Evolutionary conservation across 2,797 vertebrate genomes (phyloP).

Genomic region (Antennarius maculatus): DNA sequence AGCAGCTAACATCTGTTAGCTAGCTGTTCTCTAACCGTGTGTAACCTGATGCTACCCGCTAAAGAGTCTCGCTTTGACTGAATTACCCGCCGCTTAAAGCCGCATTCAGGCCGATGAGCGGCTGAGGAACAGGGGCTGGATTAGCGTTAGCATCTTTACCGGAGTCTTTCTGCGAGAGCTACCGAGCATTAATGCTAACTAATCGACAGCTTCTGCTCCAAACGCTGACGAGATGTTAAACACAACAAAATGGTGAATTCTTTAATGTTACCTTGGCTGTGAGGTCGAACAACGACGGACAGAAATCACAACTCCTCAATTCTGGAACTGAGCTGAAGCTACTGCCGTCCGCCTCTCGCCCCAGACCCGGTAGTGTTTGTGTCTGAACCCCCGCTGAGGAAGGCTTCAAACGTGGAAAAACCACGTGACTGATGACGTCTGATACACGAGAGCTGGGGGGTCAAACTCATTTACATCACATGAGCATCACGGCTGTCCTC

Average conservation of each 20-base stretch:
- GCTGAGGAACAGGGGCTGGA: background rate
- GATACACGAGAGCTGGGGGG: too few species aligned
- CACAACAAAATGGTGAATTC: rapidly evolving
- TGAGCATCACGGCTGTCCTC: too few species aligned
- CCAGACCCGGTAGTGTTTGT: too few species aligned
- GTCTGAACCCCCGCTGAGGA: too few species aligned
- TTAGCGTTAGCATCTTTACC: constrained; percentile 35
- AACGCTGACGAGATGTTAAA: rapidly evolving
- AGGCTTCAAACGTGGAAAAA: too few species aligned
- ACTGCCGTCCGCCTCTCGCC: background rate
- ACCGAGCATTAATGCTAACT: constrained; percentile 6
- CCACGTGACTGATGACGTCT: too few species aligned
- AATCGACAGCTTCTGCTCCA: too few species aligned
- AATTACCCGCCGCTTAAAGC: constrained; percentile 14
- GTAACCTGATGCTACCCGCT: too few species aligned
- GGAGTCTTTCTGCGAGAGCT: constrained; percentile 1
- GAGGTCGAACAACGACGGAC: background rate
- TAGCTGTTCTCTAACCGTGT: background rate
- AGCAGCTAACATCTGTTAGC: background rate
- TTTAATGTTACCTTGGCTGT: constrained; percentile 42
- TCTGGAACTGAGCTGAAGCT: constrained; percentile 2
- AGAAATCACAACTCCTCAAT: background rate
- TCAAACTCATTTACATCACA: too few species aligned
- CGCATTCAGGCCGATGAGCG: background rate
- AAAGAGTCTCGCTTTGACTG: constrained; percentile 16